These are phyloP conservation scores for Halesus radiatus DNA, from an alignment of 1,140 invertebrate species.

Conservation along the genomic window DNA sequence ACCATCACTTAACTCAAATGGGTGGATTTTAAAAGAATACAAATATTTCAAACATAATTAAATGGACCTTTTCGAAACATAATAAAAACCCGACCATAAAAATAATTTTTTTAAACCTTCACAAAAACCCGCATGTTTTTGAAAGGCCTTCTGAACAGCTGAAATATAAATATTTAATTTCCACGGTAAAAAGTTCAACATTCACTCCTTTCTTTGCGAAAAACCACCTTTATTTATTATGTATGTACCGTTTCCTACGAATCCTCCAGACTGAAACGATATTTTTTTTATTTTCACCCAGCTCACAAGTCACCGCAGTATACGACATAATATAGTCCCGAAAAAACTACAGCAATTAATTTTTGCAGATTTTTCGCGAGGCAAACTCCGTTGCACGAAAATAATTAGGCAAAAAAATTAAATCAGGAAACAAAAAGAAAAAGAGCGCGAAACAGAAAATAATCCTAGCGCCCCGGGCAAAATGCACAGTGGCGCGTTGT, in stretches of 20 bases:
- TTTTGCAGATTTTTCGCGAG: slow-evolving; percentile 47
- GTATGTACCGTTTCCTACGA: not conserved
- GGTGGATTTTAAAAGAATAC: no score
- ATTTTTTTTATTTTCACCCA: not conserved
- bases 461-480: slow-evolving; percentile 28
- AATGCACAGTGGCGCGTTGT: not conserved
- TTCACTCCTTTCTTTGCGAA: not conserved
- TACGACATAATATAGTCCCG: not conserved
- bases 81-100: no score
- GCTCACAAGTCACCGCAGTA: not conserved
- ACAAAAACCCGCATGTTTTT: no score
- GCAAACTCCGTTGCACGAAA: slow-evolving; percentile 53
- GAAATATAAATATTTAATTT: no score
- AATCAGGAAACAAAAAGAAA: slow-evolving; percentile 49
- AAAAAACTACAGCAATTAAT: slow-evolving; percentile 57
- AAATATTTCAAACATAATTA: no score
- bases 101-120: no score
- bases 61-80: no score
- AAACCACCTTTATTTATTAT: no score
- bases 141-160: no score
- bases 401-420: slow-evolving; percentile 57
- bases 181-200: not conserved
- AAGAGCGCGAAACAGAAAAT: slow-evolving; percentile 47
- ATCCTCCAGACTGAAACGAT: not conserved
- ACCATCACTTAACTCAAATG: no score